phyloP scores from a whole-genome alignment of 2,888 invertebrate species.

The Ypsolopha scabrella region DNA sequence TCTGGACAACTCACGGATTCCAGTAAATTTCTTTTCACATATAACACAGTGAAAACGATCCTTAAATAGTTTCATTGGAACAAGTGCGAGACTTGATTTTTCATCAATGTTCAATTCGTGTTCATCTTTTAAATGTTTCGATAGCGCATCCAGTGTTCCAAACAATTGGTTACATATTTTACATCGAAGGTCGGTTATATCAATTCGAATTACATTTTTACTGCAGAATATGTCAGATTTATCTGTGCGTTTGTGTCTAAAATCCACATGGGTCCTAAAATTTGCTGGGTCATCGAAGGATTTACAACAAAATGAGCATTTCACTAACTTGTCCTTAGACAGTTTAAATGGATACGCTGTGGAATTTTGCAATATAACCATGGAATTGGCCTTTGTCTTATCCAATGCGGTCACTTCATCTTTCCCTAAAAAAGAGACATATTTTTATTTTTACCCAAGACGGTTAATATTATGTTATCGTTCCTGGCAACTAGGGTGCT shows the following conservation, averaged over 20 bases:
- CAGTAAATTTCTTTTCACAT: constrained; percentile 25
- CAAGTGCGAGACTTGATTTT: not conserved
- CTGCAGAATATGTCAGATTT: not conserved
- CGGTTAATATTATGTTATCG: not conserved
- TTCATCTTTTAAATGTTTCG: constrained; percentile 1
- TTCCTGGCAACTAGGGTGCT: no score
- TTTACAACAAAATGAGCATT: constrained; percentile 7
- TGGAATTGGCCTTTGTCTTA: not conserved
- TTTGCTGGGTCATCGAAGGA: constrained; percentile 3
- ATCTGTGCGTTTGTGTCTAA: constrained; percentile 2
- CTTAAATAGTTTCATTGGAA: not conserved
- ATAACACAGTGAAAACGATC: not conserved
- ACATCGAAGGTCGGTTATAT: constrained; percentile 6
- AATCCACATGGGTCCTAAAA: constrained; percentile 6
- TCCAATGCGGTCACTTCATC: not conserved
- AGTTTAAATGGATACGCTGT: constrained; percentile 8
- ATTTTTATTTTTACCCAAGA: not conserved
- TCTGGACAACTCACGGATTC: constrained; percentile 42
- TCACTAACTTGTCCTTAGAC: not conserved
- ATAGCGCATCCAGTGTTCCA: not conserved
- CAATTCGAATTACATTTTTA: constrained; percentile 1
- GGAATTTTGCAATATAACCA: constrained; percentile 2
- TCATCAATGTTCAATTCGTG: not conserved
- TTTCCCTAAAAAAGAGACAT: constrained; percentile 1
- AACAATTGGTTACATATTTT: constrained; percentile 1